Conservation (phyloP, 2,888 invertebrate genomes). For the Ganaspis brasiliensis region DNA sequence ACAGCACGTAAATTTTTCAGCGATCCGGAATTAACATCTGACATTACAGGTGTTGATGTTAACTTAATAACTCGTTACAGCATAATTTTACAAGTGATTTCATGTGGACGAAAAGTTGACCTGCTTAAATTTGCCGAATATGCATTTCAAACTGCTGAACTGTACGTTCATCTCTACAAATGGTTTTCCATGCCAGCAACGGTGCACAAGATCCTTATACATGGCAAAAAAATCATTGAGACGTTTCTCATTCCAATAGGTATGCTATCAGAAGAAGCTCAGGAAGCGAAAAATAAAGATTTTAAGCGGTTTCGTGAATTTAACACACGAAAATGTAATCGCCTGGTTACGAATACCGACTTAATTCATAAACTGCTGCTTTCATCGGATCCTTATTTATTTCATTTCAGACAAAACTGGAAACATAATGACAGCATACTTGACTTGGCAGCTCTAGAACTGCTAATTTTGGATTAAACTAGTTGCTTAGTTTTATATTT, state of each 20-base stretch:
- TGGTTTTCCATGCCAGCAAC: slow-evolving; percentile 60
- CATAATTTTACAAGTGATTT: slow-evolving; percentile 51
- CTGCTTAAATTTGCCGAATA: slow-evolving; percentile 50
- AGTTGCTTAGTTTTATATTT: too few relatives aligned
- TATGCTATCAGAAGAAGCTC: slow-evolving; percentile 59
- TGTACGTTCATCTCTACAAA: slow-evolving; percentile 54
- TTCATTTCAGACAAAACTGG: too few relatives aligned
- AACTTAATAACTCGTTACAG: slow-evolving; percentile 52
- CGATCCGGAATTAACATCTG: slow-evolving; percentile 48
- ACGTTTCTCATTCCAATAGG: slow-evolving; percentile 56
- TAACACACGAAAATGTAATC: slow-evolving; percentile 32
- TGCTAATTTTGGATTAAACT: too few relatives aligned
- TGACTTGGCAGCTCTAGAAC: too few relatives aligned
- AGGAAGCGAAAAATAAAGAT: slow-evolving; percentile 59
- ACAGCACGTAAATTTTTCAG: slow-evolving; percentile 54
- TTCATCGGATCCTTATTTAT: too few relatives aligned
- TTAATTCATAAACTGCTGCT: slow-evolving; percentile 13
- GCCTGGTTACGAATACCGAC: slow-evolving; percentile 29
- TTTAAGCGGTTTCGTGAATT: slow-evolving; percentile 26
- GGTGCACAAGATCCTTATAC: slow-evolving; percentile 58
- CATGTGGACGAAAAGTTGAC: slow-evolving; percentile 54
- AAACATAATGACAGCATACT: too few relatives aligned
- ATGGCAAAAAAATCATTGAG: slow-evolving; percentile 47
- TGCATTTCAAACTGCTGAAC: slow-evolving; percentile 52
- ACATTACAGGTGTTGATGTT: slow-evolving; percentile 56